Base-by-base conservation (phyloP, 2,888 invertebrate genomes). In the Tillus elongatus region DNA sequence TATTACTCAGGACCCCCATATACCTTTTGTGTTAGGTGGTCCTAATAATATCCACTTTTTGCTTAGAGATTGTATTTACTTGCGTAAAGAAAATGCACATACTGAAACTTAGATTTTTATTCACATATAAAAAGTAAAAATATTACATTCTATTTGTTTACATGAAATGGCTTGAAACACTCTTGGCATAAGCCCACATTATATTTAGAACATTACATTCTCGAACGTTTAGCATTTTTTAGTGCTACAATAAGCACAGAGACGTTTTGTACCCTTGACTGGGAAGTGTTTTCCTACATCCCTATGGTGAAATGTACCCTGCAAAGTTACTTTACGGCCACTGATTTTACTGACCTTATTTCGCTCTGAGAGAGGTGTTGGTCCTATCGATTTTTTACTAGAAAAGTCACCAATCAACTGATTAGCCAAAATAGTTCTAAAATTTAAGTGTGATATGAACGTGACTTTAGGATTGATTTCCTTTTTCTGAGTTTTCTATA, bases 181-280 rank as follows among this genome's bases (percentile, higher is more conserved):
- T 19, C 24, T n/a, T 19, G 24, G 24, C 24, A 19, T 19, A 19
- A 19, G 24, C 24, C 24, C n/a, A 19, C 24, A 19, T 19, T 19
- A n/a, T n/a, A 19, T 19, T 19, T n/a, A 6, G 24, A 19, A 19
- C 24, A 19, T 19, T 6, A 19, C 24, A n/a, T 19, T 19, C 24
- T 19, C n/a, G 24, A 19, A 8, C 24, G 24, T 19, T 19, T 19
- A n/a, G n/a, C 24, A 8, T 19, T 19, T 19, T 19, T 19, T 19
- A 6, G 24, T 19, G 24, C 24, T 19, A 19, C 24, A 19, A n/a
- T 19, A 19, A 8, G 24, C 24, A 19, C 24, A 19, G n/a, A 6
- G 24, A 19, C 24, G 24, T 19, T 19, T 19, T 19, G 24, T 19
- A n/a, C 24, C 24, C 24, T n/a, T 19, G n/a, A 19, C 24, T n/a